These are phyloP conservation scores for Chascanopsetta lugubris DNA, from an alignment of 2,113 vertebrate genomes.

Conservation along the genomic window DNA sequence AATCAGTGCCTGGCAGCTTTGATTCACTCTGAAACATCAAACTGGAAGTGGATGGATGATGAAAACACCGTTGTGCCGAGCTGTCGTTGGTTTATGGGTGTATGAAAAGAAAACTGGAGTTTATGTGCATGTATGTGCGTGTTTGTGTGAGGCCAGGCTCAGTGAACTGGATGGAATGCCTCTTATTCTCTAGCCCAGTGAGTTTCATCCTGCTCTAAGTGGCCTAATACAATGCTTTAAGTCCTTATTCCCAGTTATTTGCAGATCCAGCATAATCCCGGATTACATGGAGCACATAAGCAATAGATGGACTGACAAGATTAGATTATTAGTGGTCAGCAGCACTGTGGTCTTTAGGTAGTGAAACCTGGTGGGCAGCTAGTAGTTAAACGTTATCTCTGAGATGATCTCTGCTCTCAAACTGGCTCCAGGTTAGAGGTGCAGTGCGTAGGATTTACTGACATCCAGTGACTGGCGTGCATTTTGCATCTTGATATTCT, in stretches of 20 bases:
- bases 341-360: slow-evolving; percentile 26
- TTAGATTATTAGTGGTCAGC: slow-evolving; percentile 47
- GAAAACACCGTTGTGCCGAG: too few relatives aligned
- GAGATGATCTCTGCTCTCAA: slow-evolving; percentile 6
- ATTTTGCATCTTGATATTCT: too few relatives aligned
- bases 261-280: slow-evolving; percentile 62
- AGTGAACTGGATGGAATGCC: slow-evolving; percentile 52
- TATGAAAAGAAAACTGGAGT: background rate
- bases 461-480: too few relatives aligned
- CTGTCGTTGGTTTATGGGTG: too few relatives aligned
- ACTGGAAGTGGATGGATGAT: too few relatives aligned
- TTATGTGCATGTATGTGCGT: slow-evolving; percentile 2
- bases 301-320: slow-evolving; percentile 51
- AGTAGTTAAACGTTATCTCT: background rate
- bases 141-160: slow-evolving; percentile 33
- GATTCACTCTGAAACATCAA: background rate
- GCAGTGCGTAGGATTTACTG: too few relatives aligned
- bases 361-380: slow-evolving; percentile 36
- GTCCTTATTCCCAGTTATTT: slow-evolving; percentile 42
- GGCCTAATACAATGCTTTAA: slow-evolving; percentile 44
- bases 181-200: slow-evolving; percentile 36
- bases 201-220: slow-evolving; percentile 53
- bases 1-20: background rate
- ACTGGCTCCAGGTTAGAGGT: too few relatives aligned
- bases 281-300: slow-evolving; percentile 62